Conservation (phyloP, 64 coral and sea anemone genomes). For the Hydrozoanthus tunicans region DNA sequence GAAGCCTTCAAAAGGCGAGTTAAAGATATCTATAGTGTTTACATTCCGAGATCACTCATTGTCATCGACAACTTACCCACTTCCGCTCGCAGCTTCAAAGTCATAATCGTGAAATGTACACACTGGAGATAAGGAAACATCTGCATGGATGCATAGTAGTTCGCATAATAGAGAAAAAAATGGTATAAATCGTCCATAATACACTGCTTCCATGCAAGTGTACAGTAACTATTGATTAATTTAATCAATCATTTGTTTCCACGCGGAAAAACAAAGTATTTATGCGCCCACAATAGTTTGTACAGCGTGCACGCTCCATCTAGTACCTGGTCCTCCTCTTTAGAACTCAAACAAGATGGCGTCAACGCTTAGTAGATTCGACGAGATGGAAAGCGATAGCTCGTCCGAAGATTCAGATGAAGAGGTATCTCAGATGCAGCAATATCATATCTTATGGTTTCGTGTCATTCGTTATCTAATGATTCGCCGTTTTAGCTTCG, state of each 20-base stretch:
- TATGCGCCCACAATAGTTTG: not conserved
- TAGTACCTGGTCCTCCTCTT: not conserved
- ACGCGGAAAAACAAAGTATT: not conserved
- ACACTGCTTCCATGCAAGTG: not conserved
- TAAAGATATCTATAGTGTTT: not conserved
- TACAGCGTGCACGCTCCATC: not conserved
- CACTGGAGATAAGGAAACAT: constrained; percentile 72
- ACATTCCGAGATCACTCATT: not conserved
- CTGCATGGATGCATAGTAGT: constrained; percentile 58
- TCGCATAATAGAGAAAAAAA: constrained; percentile 52
- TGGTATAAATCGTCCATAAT: constrained; percentile 60
- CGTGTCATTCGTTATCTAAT: not conserved
- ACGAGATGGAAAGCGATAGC: constrained; percentile 60
- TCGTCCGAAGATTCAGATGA: constrained; percentile 74
- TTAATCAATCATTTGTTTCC: not conserved
- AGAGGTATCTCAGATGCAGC: constrained; percentile 20
- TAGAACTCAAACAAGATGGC: constrained; percentile 45
- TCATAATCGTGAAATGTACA: constrained; percentile 72
- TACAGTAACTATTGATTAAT: not conserved
- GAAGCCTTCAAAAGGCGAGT: not conserved
- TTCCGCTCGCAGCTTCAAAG: constrained; percentile 66
- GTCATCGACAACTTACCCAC: constrained; percentile 10
- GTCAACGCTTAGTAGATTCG: constrained; percentile 29
- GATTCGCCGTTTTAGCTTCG: constrained; percentile 63
- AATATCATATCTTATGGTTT: not conserved